Percentiles rank a stretch among this genome's conserved stretches.
These are phyloP conservation scores for Xanthostigma xanthostigma DNA, from an alignment of 2,888 invertebrate species.

Conservation along the genomic window DNA sequence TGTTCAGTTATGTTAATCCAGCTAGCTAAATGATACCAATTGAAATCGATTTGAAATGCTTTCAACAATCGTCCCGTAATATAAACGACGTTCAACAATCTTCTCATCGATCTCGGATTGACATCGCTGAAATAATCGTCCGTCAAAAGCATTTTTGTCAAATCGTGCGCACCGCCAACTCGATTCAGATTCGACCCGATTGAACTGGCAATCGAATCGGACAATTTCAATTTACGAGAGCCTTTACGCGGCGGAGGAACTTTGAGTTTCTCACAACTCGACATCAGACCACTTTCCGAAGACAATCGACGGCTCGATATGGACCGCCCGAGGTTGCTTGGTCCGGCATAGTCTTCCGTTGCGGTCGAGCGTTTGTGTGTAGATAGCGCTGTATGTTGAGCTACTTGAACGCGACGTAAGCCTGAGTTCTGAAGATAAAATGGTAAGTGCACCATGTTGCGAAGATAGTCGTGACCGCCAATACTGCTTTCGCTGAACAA, in stretches of 20 bases:
- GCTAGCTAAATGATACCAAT: conserved; percentile 94
- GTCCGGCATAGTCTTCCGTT: conserved; percentile 36
- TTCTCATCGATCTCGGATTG: conserved; percentile 90
- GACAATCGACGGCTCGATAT: conserved; percentile 60
- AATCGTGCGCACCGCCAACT: conserved; percentile 54
- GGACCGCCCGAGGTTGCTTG: conserved; percentile 33
- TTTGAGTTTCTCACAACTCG: conserved; percentile 62
- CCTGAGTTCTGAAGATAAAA: conserved; percentile 97
- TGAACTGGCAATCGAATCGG: conserved; percentile 82
- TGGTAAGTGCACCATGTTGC: conserved; percentile 93
- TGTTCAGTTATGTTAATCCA: conserved; percentile 99
- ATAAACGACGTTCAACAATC: conserved; percentile 93
- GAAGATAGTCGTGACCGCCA: conserved; percentile 85
- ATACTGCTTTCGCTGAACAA: conserved; percentile 84
- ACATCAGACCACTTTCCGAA: conserved; percentile 66
- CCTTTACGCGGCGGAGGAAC: conserved; percentile 32
- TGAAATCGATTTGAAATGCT: conserved; percentile 98
- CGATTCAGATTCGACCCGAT: conserved; percentile 78
- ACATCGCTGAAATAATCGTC: conserved; percentile 99
- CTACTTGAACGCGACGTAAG: conserved; percentile 71
- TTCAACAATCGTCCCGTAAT: conserved; percentile 89
- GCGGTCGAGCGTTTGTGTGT: conserved; percentile 36
- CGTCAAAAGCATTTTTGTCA: conserved; percentile 71
- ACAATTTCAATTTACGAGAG: conserved; percentile 62
- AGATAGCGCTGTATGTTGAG: conserved; percentile 61